A percentile compares a stretch with the other conserved stretches of the same genome.
Evolutionary conservation across 2,113 vertebrate genomes (phyloP).

Genomic region (Amphilophus citrinellus): DNA sequence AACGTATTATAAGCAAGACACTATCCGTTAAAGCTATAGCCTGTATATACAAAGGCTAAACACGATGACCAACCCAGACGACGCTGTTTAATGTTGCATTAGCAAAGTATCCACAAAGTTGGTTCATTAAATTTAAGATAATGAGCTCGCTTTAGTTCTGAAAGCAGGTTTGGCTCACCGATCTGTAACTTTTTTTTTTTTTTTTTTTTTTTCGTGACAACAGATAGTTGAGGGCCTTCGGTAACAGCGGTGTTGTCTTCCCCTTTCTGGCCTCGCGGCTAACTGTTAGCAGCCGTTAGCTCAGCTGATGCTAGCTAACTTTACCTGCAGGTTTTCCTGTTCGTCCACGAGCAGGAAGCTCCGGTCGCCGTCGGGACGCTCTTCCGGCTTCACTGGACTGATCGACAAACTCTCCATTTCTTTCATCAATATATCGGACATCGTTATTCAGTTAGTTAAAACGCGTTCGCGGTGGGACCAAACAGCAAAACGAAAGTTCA

Average conservation of each 20-base stretch:
- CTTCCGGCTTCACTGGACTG: slow-evolving; percentile 25
- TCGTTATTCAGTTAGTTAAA: slow-evolving; percentile 33
- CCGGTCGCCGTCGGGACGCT: slow-evolving; percentile 20
- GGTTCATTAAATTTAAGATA: neutral
- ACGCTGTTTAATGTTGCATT: neutral
- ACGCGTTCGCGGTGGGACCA: neutral
- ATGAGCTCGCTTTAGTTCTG: neutral
- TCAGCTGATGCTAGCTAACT: slow-evolving; percentile 50
- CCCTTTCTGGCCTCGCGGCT: slow-evolving; percentile 46
- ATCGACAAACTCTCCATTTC: slow-evolving; percentile 75
- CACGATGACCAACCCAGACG: neutral
- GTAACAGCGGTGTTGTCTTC: neutral
- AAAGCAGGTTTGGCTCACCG: neutral
- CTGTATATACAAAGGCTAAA: neutral
- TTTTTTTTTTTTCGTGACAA: neutral
- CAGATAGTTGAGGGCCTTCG: neutral
- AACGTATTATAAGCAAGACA: neutral
- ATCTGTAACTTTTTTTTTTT: too few relatives aligned
- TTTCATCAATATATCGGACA: slow-evolving; percentile 82
- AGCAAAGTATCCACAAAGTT: neutral
- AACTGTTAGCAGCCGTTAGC: slow-evolving; percentile 52
- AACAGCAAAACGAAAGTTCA: slow-evolving; percentile 60
- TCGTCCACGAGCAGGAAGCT: slow-evolving; percentile 86
- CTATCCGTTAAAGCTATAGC: neutral
- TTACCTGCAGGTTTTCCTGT: slow-evolving; percentile 85